Evolutionary conservation across 53 echinoderm and acorn worm genomes (phyloP).

Genomic region (Patiria pectinifera): DNA sequence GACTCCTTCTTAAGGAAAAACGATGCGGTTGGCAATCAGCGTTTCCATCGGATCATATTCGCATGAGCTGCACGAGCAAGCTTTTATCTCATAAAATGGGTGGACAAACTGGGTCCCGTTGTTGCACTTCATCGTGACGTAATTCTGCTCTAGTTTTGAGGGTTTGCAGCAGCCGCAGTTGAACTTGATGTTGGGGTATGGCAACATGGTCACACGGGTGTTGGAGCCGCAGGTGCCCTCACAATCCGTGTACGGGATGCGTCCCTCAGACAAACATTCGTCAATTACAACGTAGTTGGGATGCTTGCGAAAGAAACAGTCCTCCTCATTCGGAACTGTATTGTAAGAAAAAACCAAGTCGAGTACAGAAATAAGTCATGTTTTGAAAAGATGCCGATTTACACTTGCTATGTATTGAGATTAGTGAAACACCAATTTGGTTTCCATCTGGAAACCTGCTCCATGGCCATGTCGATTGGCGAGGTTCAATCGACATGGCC

Average conservation of each 20-base stretch:
- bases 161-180: constrained; percentile 51
- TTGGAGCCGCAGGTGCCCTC: constrained; percentile 29
- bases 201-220: constrained; percentile 23
- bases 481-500: too few species aligned
- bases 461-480: too few species aligned
- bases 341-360: neutral
- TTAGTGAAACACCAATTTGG: too few species aligned
- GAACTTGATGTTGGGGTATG: constrained; percentile 10
- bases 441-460: too few species aligned
- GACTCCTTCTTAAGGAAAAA: neutral
- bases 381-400: too few species aligned
- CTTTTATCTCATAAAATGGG: constrained; percentile 26
- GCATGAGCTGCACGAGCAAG: constrained; percentile 3
- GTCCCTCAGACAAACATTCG: constrained; percentile 23
- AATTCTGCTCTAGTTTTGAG: constrained; percentile 1
- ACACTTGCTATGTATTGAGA: too few species aligned
- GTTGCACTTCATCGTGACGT: constrained; percentile 34
- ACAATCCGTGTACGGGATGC: constrained; percentile 41
- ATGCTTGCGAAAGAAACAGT: constrained; percentile 26
- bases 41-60: constrained; percentile 12
- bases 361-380: too few species aligned
- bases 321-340: neutral
- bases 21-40: neutral
- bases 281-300: constrained; percentile 16
- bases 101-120: constrained; percentile 27